Evolutionary conservation across 2,797 vertebrate species (phyloP), one percentile per base, ranked within the genome.

Genomic region (Leuciscus waleckii): DNA sequence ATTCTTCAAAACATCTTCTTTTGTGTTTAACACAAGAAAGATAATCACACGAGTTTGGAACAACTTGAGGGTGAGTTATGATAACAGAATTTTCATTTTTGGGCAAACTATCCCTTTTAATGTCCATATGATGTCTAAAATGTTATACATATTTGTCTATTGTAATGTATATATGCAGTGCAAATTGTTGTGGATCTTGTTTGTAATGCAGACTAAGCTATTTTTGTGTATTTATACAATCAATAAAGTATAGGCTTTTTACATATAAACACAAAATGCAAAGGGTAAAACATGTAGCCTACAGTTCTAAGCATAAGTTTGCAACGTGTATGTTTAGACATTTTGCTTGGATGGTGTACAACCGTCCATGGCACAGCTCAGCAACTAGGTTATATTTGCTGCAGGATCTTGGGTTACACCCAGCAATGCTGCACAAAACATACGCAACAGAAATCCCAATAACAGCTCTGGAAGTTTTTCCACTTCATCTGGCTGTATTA

Each of bases 341-440:
- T 68, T 76, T 83, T 3, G 58, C 29, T 39, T 67, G 74, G 74
- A 77, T 41, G 11, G 65, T 58, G n/a, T 19, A 29, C 65, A 49
- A 32, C 79, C 49, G 37, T 46, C 35, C 35, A 35, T 37, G 73
- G 51, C 26, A 82, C 69, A 86, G 83, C 84, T 76, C 76, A 83
- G 82, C 83, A 84, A 81, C 67, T 39, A 65, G 82, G 85, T 73
- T 89, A 84, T 89, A 90, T 79, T 88, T 89, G 84, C 85, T 81
- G 78, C 81, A 81, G 67, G 82, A 82, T 80, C 82, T 85, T 89
- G 56, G 77, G 87, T 88, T 89, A 88, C 87, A 86, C 86, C 85
- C 88, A 87, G 68, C 39, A 85, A 17, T 85, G 77, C 77, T 74
- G 77, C 84, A 85, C 78, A 80, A 80, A 80, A 80, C 77, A 79